Conservation (phyloP, 2,113 vertebrate species). For the Mirounga angustirostris region DNA sequence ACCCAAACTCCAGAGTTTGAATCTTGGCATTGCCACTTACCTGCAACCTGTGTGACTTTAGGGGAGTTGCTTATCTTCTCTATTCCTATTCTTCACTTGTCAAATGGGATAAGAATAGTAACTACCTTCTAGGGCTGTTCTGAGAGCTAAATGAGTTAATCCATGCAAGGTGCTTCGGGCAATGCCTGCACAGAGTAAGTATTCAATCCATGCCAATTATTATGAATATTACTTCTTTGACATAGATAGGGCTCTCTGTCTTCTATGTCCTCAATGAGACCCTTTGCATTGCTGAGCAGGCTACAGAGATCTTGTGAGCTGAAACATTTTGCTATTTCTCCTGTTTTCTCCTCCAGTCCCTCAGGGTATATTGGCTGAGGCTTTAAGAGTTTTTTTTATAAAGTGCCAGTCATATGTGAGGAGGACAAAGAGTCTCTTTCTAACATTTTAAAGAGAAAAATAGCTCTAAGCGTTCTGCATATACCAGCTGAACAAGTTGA, state of each 20-base stretch:
- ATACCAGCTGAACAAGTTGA: neutral
- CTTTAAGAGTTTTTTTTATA: conserved; percentile 11
- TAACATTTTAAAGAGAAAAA: conserved; percentile 54
- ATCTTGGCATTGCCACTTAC: neutral
- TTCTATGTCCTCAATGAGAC: neutral
- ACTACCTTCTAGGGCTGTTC: neutral
- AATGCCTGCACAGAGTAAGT: neutral
- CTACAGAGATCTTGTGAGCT: neutral
- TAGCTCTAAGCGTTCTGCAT: neutral
- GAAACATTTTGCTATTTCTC: conserved; percentile 16
- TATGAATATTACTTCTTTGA: neutral
- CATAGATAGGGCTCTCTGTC: neutral
- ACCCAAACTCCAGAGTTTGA: neutral
- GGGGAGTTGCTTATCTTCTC: neutral
- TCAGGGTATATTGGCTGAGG: neutral
- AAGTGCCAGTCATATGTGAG: neutral
- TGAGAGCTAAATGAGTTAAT: neutral
- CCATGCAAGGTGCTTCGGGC: neutral
- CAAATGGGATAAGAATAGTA: neutral
- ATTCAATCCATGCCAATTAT: neutral
- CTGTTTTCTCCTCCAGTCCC: neutral
- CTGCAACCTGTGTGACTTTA: neutral
- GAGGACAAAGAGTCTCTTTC: neutral
- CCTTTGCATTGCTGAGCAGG: neutral
- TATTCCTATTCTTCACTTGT: neutral